Conservation (phyloP, 2,888 invertebrate genomes). For the Cyclophora punctaria region DNA sequence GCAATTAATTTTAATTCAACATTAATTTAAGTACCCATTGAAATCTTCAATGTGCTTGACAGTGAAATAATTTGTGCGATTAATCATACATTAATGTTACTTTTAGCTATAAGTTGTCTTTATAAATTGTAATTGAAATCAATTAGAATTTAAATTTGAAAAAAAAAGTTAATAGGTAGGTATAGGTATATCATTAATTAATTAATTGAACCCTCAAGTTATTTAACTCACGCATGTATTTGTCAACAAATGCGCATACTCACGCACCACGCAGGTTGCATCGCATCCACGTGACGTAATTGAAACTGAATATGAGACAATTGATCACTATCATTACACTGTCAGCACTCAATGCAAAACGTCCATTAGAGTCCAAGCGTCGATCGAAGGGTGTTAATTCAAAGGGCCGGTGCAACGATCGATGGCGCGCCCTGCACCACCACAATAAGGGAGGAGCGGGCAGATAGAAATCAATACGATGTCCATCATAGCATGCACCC, state of each 20-base stretch:
- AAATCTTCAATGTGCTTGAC: too few relatives aligned
- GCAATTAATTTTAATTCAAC: slow-evolving; percentile 1
- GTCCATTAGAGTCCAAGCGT: slow-evolving; percentile 44
- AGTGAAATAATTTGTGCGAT: too few relatives aligned
- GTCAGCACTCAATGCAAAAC: slow-evolving; percentile 38
- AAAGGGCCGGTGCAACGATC: slow-evolving; percentile 66
- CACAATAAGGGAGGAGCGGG: slow-evolving; percentile 72
- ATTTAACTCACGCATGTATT: too few relatives aligned
- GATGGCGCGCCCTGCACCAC: slow-evolving; percentile 69
- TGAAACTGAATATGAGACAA: slow-evolving; percentile 27
- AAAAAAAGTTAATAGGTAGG: too few relatives aligned
- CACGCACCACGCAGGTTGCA: slow-evolving; percentile 30
- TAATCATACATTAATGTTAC: too few relatives aligned
- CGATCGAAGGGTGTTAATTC: slow-evolving; percentile 44
- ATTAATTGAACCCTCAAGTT: slow-evolving; percentile 1
- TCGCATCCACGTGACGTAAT: slow-evolving; percentile 51
- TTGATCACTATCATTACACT: slow-evolving; percentile 32
- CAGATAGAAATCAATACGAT: slow-evolving; percentile 76
- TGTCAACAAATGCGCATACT: neutral
- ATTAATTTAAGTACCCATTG: neutral
- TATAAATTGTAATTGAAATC: too few relatives aligned
- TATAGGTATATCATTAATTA: slow-evolving; percentile 3
- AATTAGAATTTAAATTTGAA: too few relatives aligned
- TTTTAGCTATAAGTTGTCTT: too few relatives aligned
- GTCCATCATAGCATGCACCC: slow-evolving; percentile 78